Evolutionary conservation across 1,140 invertebrate genomes (phyloP).

Genomic region (Nymphalis io): DNA sequence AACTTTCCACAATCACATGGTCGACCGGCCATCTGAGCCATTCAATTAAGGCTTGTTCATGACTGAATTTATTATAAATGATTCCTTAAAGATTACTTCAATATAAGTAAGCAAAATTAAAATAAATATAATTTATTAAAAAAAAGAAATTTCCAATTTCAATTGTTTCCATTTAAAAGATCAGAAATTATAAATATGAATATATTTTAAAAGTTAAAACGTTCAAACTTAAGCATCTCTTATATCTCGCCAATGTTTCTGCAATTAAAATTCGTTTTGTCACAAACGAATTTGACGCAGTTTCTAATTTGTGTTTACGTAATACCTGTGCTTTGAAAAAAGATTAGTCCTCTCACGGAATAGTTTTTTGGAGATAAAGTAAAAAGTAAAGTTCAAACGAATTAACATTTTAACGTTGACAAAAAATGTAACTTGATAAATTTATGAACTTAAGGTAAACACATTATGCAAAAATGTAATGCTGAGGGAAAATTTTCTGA

Average conservation of each 20-base stretch:
- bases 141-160: no score
- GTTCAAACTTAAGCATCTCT: no score
- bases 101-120: background rate
- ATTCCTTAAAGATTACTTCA: background rate
- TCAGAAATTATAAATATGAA: no score
- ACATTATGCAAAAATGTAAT: slow-evolving; percentile 41
- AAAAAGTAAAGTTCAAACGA: background rate
- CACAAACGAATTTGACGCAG: no score
- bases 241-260: no score
- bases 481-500: slow-evolving; percentile 36
- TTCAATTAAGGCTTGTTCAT: slow-evolving; percentile 10
- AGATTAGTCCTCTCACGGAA: no score
- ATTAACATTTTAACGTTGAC: slow-evolving; percentile 22
- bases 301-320: no score
- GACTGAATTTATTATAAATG: slow-evolving; percentile 5
- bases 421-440: slow-evolving; percentile 27
- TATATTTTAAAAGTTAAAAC: no score
- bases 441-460: slow-evolving; percentile 31
- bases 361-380: background rate
- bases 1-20: slow-evolving; percentile 3
- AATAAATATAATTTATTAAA: background rate
- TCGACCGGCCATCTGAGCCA: slow-evolving; percentile 12
- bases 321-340: no score
- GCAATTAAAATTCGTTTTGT: no score
- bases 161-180: no score